A percentile compares a stretch with the other conserved stretches of the same genome.
These are phyloP conservation scores for Sebastes matsubarae DNA, from an alignment of 2,797 vertebrate species.

Conservation along the genomic window DNA sequence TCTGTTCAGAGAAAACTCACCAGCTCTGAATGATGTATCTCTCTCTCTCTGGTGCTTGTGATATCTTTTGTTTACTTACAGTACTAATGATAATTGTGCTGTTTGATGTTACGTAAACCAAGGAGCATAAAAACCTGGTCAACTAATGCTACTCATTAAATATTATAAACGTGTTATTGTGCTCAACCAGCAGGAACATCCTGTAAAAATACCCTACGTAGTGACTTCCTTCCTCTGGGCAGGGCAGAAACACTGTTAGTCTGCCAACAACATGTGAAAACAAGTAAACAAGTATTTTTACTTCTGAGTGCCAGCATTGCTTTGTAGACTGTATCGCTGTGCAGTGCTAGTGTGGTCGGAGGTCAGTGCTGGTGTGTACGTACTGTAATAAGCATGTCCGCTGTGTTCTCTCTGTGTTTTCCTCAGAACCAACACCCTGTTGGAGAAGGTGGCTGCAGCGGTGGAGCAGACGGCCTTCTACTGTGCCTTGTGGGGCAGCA, in stretches of 20 bases:
- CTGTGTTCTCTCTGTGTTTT: slow-evolving; percentile 17
- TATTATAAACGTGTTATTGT: neutral
- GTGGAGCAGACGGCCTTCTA: slow-evolving; percentile 98
- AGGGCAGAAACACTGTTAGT: neutral
- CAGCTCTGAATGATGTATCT: neutral
- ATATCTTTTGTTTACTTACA: neutral
- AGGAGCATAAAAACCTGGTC: no score
- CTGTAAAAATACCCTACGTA: neutral
- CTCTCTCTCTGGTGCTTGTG: neutral
- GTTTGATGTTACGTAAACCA: no score
- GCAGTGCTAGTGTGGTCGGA: neutral
- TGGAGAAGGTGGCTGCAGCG: slow-evolving; percentile 96
- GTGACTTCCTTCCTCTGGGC: neutral
- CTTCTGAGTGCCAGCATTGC: neutral
- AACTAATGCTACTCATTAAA: neutral
- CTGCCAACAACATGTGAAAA: neutral
- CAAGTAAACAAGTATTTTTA: neutral
- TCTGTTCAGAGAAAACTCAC: neutral
- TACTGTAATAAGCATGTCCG: neutral
- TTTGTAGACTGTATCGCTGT: neutral
- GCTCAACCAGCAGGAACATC: neutral
- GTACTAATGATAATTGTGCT: no score
- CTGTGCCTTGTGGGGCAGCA: slow-evolving; percentile 98
- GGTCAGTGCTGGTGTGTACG: neutral
- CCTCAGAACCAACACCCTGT: slow-evolving; percentile 90